phyloP scores from a whole-genome alignment of 1,140 invertebrate species.

The Glossosoma conforme region DNA sequence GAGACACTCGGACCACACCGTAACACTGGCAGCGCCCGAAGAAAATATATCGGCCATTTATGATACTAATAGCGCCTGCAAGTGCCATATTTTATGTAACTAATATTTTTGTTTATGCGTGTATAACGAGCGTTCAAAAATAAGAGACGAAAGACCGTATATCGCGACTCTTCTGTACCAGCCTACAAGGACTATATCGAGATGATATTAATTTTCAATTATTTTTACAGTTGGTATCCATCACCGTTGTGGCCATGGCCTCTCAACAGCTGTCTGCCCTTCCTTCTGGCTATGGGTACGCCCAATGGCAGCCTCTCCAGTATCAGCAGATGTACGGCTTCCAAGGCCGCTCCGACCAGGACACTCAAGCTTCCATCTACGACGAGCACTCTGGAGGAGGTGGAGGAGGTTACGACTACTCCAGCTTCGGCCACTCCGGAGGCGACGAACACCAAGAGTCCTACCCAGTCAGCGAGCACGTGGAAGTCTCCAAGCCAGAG shows the following conservation, averaged over 20 bases:
- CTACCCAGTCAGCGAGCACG: constrained; percentile 59
- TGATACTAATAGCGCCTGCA: too few species aligned
- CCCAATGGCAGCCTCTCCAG: constrained; percentile 9
- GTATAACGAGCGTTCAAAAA: too few species aligned
- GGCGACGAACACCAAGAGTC: constrained; percentile 39
- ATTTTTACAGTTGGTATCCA: constrained; percentile 9
- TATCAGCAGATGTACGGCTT: neutral
- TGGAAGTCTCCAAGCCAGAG: constrained; percentile 66
- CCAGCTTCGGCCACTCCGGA: constrained; percentile 21
- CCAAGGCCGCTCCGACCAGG: constrained; percentile 10
- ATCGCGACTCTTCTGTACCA: too few species aligned
- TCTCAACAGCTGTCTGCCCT: neutral
- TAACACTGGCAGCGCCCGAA: too few species aligned
- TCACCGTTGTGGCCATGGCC: neutral
- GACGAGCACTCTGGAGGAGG: constrained; percentile 9
- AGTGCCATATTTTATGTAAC: too few species aligned
- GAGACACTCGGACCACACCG: too few species aligned
- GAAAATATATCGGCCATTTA: too few species aligned
- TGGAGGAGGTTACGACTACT: constrained; percentile 19
- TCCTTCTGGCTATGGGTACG: constrained; percentile 1
- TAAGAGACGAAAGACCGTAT: too few species aligned
- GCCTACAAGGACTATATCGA: too few species aligned
- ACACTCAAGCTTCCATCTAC: constrained; percentile 13
- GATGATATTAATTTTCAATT: neutral
- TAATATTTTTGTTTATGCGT: too few species aligned